Percentiles rank a stretch among this genome's conserved stretches.
phyloP scores from a whole-genome alignment of 1,140 invertebrate species.

The Sesamia nonagrioides region DNA sequence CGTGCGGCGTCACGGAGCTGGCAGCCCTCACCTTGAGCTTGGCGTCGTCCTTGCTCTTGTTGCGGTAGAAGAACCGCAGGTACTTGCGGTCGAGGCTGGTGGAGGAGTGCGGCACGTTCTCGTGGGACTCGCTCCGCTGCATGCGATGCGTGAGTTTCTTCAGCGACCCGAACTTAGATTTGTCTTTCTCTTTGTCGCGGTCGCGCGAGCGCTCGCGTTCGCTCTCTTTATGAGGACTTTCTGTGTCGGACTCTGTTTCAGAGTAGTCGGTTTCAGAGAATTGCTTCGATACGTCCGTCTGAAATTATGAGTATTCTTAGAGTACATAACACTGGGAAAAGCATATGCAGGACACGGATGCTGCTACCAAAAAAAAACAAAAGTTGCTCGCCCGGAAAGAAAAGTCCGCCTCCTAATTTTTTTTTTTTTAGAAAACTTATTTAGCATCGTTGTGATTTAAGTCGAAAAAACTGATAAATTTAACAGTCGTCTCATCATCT shows the following conservation, averaged over 20 bases:
- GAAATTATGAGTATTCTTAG: neutral
- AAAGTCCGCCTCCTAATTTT: too few relatives aligned
- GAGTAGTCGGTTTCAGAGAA: conserved; percentile 95
- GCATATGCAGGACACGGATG: too few relatives aligned
- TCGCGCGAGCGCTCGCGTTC: conserved; percentile 60
- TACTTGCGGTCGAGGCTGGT: conserved; percentile 93
- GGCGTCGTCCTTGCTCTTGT: conserved; percentile 72
- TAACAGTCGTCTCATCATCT: too few relatives aligned
- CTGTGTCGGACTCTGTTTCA: conserved; percentile 87
- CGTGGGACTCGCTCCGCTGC: conserved; percentile 80
- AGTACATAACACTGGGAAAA: too few relatives aligned
- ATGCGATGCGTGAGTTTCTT: conserved; percentile 73
- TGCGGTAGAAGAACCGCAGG: conserved; percentile 87
- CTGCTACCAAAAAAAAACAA: too few relatives aligned
- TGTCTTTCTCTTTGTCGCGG: conserved; percentile 79
- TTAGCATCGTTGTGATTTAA: too few relatives aligned
- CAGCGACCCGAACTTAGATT: conserved; percentile 79
- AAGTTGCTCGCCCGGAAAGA: too few relatives aligned
- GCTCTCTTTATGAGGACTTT: conserved; percentile 66
- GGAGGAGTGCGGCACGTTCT: conserved; percentile 86
- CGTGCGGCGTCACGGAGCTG: neutral
- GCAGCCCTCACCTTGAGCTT: conserved; percentile 65
- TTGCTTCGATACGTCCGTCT: conserved; percentile 85
- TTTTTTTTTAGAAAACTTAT: too few relatives aligned
- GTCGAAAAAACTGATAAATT: too few relatives aligned